Conservation (phyloP, 2,113 vertebrate genomes). For the Mobula birostris region DNA sequence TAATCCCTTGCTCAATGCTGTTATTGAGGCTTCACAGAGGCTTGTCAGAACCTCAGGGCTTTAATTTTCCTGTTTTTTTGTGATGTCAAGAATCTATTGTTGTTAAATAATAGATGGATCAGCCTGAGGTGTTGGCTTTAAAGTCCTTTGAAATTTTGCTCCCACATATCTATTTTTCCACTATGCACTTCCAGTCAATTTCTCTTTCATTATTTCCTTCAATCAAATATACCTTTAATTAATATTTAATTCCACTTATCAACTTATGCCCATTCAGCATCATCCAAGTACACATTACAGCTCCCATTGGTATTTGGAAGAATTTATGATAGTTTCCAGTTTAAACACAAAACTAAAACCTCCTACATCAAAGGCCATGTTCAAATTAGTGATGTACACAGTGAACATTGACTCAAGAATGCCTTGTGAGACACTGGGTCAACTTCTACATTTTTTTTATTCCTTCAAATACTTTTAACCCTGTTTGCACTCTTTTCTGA, state of each 20-base stretch:
- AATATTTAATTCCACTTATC: background rate
- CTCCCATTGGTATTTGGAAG: background rate
- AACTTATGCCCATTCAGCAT: background rate
- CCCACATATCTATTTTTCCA: background rate
- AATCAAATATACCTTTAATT: background rate
- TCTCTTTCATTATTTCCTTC: too few relatives aligned
- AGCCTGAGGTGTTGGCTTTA: background rate
- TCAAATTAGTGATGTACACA: background rate
- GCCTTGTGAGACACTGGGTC: background rate
- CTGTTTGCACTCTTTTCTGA: background rate
- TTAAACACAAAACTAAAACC: background rate
- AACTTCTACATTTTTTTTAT: background rate
- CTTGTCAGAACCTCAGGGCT: background rate
- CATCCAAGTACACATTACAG: too few relatives aligned
- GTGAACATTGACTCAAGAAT: background rate
- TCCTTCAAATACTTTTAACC: background rate
- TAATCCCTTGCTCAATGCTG: background rate
- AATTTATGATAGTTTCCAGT: background rate
- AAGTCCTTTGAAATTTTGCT: background rate
- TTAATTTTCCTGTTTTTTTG: background rate
- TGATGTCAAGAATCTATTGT: background rate
- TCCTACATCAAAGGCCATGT: background rate
- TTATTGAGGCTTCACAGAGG: background rate
- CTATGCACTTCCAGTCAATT: background rate
- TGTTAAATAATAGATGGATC: background rate